Evolutionary conservation across 2,113 vertebrate genomes (phyloP).

Genomic region (Corythoichthys intestinalis): DNA sequence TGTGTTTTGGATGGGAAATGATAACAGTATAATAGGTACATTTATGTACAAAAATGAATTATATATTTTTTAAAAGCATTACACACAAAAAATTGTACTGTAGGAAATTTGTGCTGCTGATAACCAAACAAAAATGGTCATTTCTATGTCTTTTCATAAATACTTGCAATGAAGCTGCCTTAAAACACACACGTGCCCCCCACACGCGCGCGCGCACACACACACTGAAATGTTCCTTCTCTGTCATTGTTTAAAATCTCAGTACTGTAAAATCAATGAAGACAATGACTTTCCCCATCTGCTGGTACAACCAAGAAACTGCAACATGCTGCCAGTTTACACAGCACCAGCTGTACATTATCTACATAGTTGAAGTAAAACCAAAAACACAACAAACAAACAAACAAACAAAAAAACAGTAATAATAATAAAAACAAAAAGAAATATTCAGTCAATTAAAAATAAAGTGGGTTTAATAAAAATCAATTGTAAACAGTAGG

Average conservation of each 20-base stretch:
- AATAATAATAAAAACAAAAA: no score
- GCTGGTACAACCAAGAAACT: constrained; percentile 56
- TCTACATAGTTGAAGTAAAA: no score
- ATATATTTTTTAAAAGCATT: no score
- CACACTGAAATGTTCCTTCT: not conserved
- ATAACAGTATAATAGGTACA: no score
- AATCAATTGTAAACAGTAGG: no score
- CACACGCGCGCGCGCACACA: not conserved
- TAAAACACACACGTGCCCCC: not conserved
- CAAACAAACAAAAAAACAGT: no score
- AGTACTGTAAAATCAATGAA: constrained; percentile 29
- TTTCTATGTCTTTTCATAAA: not conserved
- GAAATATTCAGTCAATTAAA: no score
- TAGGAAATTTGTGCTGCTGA: not conserved
- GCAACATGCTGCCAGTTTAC: constrained; percentile 11
- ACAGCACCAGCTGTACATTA: not conserved
- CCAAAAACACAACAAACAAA: no score
- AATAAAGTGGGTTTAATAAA: no score
- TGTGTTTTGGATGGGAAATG: no score
- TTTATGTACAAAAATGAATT: no score
- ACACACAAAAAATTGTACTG: not conserved
- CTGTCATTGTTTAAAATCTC: not conserved
- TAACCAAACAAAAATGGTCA: not conserved
- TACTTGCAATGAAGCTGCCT: not conserved
- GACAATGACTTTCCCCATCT: constrained; percentile 68